These are phyloP conservation scores for Maniola hyperantus DNA, from an alignment of 2,888 invertebrate genomes.

Conservation along the genomic window DNA sequence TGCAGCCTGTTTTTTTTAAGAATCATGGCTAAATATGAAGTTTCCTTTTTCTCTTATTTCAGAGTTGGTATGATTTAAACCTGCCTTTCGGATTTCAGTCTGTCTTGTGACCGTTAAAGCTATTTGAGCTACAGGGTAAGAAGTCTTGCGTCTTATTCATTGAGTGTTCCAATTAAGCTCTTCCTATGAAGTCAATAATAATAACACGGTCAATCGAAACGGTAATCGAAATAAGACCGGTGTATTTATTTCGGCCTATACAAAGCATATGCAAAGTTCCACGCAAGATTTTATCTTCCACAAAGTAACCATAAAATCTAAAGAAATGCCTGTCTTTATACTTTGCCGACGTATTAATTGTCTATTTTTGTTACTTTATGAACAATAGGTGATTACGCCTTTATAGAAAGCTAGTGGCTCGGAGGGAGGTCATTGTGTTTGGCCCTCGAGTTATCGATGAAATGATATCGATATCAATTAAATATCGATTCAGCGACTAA, in stretches of 20 bases:
- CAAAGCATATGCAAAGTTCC: slow-evolving; percentile 23
- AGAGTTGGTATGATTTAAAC: no score
- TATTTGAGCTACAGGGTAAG: no score
- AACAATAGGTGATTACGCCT: slow-evolving; percentile 80
- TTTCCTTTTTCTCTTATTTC: no score
- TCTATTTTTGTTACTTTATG: slow-evolving; percentile 61
- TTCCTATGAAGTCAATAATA: background rate
- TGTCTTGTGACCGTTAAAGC: no score
- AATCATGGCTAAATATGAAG: no score
- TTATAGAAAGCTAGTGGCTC: slow-evolving; percentile 73
- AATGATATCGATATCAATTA: slow-evolving; percentile 64
- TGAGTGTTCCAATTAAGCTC: no score
- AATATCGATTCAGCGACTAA: slow-evolving; percentile 70
- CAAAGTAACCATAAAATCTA: slow-evolving; percentile 31
- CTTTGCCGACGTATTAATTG: slow-evolving; percentile 55
- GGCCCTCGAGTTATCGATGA: slow-evolving; percentile 61
- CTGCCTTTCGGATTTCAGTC: no score
- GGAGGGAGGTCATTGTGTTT: slow-evolving; percentile 73
- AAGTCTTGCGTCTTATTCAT: no score
- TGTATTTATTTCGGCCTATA: slow-evolving; percentile 6
- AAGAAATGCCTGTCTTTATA: slow-evolving; percentile 35
- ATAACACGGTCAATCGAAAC: slow-evolving; percentile 1
- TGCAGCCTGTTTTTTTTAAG: no score
- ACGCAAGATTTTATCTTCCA: slow-evolving; percentile 25
- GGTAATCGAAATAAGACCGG: background rate